These are phyloP conservation scores for Drosophila fuyamai DNA, from an alignment of 1,140 invertebrate genomes.

Conservation along the genomic window DNA sequence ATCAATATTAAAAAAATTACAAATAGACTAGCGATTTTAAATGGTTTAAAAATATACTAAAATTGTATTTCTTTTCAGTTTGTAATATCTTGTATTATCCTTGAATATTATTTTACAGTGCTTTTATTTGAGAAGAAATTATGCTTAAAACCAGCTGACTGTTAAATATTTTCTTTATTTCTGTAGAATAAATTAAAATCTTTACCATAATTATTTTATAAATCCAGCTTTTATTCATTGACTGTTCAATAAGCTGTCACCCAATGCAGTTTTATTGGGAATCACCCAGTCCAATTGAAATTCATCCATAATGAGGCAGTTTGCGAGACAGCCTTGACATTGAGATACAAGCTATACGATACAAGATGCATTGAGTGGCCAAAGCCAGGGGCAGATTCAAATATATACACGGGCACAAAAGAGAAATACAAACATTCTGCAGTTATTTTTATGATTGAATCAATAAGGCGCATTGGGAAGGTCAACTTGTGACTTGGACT, in stretches of 20 bases:
- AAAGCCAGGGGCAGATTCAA: slow-evolving; percentile 4
- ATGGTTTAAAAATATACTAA: neutral
- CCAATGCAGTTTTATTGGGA: slow-evolving; percentile 36
- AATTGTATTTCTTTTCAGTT: neutral
- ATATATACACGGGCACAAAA: slow-evolving; percentile 3
- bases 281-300: slow-evolving; percentile 53
- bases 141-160: no score
- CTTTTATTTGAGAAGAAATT: no score
- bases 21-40: no score
- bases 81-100: no score
- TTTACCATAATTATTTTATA: slow-evolving; percentile 2
- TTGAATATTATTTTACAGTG: no score
- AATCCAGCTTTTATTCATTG: neutral
- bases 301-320: slow-evolving; percentile 50
- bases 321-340: slow-evolving; percentile 56
- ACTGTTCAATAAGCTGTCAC: neutral
- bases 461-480: slow-evolving; percentile 61
- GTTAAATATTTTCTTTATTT: neutral
- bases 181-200: neutral
- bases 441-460: slow-evolving; percentile 74
- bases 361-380: slow-evolving; percentile 20
- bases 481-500: slow-evolving; percentile 48
- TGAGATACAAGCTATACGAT: slow-evolving; percentile 41
- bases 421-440: slow-evolving; percentile 49
- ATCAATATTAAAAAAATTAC: no score